Percentiles rank a stretch among this genome's conserved stretches.
Evolutionary conservation across 2,797 vertebrate genomes (phyloP).

Genomic region (Bryconaethiops microstoma): DNA sequence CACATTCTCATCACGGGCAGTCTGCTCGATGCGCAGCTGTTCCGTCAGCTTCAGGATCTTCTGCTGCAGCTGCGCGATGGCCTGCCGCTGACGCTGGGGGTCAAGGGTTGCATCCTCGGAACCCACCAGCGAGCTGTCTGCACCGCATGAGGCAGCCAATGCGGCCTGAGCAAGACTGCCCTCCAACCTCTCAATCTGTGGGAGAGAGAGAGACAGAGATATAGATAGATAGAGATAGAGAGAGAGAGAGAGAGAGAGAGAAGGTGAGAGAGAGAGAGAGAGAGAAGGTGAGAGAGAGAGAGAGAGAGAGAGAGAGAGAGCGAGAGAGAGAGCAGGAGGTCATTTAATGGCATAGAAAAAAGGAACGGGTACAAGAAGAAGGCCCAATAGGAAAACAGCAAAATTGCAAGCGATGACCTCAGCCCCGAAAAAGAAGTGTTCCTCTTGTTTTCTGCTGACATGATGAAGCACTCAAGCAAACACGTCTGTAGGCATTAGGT

Average conservation of each 20-base stretch:
- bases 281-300: too few species aligned
- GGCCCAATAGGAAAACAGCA: neutral
- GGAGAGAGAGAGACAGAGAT: neutral
- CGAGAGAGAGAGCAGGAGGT: neutral
- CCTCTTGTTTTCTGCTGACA: constrained; percentile 61
- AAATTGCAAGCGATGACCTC: constrained; percentile 19
- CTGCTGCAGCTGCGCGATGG: constrained; percentile 94
- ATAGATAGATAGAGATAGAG: neutral
- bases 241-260: too few species aligned
- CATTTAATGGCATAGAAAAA: neutral
- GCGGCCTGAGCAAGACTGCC: constrained; percentile 81
- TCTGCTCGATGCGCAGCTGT: constrained; percentile 98
- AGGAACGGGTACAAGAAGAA: neutral
- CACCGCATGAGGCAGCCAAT: constrained; percentile 80
- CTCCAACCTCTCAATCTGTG: constrained; percentile 93
- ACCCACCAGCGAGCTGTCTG: constrained; percentile 80
- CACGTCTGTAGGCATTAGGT: constrained; percentile 61
- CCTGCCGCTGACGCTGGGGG: constrained; percentile 93
- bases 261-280: constrained; percentile 2
- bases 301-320: too few species aligned
- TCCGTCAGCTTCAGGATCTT: constrained; percentile 97
- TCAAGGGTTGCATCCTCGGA: constrained; percentile 89
- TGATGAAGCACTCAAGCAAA: constrained; percentile 32
- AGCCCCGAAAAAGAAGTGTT: constrained; percentile 34
- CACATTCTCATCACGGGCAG: constrained; percentile 92